Base-by-base conservation (phyloP, 1,140 invertebrate species). In the Himalopsyche phryganea region DNA sequence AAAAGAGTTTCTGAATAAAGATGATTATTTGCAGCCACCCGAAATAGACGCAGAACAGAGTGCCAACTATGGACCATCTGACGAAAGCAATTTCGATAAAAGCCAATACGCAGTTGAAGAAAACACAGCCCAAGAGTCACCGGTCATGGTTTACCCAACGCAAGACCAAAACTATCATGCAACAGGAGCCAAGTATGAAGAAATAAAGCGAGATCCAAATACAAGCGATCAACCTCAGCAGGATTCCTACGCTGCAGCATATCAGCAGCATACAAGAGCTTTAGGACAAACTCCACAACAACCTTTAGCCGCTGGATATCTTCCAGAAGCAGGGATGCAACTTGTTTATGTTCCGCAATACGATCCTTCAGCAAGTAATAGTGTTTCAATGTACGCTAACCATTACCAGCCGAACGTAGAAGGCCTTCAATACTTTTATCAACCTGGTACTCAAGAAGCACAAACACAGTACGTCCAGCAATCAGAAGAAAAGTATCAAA, bases 21-120 rank as follows among this genome's bases (percentile, higher is more conserved):
- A 13, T 2, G 47, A 46, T 17, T 63, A 64, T 42, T 11, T 19
- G 15, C 35, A 47, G 17, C 50, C 41, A 20, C 57, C 55, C 0
- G 20, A 33, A 3, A 10, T 54, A 45, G 40, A 54, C 10, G 40
- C 38, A 6, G 50, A 53, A 33, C 42, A 53, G 54, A 41, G 18
- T 23, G 11, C 36, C 1, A 35, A 36, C n/a, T 54, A 60, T 17
- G 45, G 45, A 13, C 35, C 36, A 45, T 36, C 17, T 2, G 41
- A 48, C 18, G 13, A 48, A 1, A 33, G 35, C n/a, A 14, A 50
- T 7, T 32, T 53, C n/a, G 23, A 47, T 17, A 54, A 48, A 45
- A 56, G 51, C 28, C 63, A 65, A 36, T 61, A 65, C 28, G 63
- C 55, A 10, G 63, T 65, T 0, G 58, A 65, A 56, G 63, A 65